Evolutionary conservation across 2,113 vertebrate species (phyloP).

Genomic region (Drymodes brunneopygia): DNA sequence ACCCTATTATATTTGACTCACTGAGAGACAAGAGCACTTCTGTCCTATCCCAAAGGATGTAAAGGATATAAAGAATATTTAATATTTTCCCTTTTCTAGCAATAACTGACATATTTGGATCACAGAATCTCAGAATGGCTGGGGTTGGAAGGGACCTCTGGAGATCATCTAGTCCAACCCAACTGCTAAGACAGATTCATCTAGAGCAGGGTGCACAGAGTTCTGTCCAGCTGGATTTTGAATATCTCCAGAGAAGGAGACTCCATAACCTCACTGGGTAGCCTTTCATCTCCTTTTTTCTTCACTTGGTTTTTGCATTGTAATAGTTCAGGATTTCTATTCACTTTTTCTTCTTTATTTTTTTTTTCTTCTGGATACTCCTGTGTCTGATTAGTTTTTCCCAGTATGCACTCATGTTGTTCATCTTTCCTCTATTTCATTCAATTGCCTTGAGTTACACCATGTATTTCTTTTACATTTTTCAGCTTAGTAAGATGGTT

Average conservation of each 20-base stretch:
- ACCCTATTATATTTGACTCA: background rate
- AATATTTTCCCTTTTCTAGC: background rate
- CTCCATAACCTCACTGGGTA: rapidly evolving
- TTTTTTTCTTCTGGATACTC: background rate
- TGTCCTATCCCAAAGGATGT: background rate
- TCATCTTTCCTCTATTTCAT: background rate
- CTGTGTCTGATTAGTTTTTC: background rate
- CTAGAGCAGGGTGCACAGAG: background rate
- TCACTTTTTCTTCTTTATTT: background rate
- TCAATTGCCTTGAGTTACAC: background rate
- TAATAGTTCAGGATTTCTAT: background rate
- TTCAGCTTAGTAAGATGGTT: background rate
- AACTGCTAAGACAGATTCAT: background rate
- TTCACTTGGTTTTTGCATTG: background rate
- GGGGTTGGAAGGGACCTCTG: background rate
- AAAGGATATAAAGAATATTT: rapidly evolving
- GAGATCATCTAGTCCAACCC: background rate
- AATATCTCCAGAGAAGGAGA: background rate
- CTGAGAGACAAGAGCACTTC: background rate
- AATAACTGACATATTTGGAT: background rate
- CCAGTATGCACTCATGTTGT: background rate
- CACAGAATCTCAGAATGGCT: background rate
- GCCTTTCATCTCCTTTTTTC: background rate
- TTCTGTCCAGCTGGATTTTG: background rate
- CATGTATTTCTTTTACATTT: background rate